Percentiles rank a stretch among this genome's conserved stretches.
These are phyloP conservation scores for Ptilorrhoa leucosticta DNA, from an alignment of 2,113 vertebrate genomes.

Conservation along the genomic window DNA sequence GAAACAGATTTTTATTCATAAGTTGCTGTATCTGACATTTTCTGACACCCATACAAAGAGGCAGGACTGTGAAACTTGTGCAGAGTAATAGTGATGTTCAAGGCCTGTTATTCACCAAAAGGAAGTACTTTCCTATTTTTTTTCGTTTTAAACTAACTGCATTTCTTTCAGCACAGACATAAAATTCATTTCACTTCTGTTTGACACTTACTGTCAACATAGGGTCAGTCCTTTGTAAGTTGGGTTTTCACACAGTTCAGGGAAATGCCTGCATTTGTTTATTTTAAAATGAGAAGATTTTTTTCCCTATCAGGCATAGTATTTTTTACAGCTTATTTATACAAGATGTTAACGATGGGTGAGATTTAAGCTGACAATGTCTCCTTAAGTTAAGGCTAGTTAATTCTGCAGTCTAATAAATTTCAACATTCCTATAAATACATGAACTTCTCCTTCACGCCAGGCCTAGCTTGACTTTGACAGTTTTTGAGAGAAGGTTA, in stretches of 20 bases:
- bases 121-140: background rate
- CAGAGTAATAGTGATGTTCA: background rate
- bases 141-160: background rate
- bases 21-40: background rate
- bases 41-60: background rate
- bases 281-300: background rate
- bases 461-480: background rate
- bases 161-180: background rate
- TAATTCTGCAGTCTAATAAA: slow-evolving; percentile 30
- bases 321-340: slow-evolving; percentile 28
- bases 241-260: background rate
- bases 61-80: background rate
- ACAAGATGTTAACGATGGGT: background rate
- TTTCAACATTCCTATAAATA: slow-evolving; percentile 6
- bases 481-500: background rate
- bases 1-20: background rate
- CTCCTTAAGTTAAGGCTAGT: slow-evolving; percentile 4
- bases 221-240: background rate
- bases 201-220: background rate
- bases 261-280: background rate
- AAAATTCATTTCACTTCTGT: background rate
- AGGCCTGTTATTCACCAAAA: background rate
- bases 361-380: slow-evolving; percentile 14
- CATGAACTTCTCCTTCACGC: background rate
- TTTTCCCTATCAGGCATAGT: background rate